Conservation (phyloP, 2,797 vertebrate species). For the Danio albolineatus region DNA sequence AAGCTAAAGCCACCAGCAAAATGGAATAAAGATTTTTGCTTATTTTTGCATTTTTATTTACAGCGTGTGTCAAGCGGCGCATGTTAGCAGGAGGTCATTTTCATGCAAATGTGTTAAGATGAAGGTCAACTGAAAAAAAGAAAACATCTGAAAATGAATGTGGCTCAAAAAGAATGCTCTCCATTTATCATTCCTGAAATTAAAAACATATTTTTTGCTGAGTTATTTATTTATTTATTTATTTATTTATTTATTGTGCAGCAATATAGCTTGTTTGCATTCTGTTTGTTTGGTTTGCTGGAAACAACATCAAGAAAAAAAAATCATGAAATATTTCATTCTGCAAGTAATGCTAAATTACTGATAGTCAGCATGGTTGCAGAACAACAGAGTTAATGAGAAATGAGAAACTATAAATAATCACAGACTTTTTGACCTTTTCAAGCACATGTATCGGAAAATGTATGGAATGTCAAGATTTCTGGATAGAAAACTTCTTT, state of each 20-base stretch:
- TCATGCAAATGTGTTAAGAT: slow-evolving; percentile 68
- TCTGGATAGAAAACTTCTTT: neutral
- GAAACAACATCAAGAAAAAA: slow-evolving; percentile 26
- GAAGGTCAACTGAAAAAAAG: slow-evolving; percentile 62
- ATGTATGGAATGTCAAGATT: neutral
- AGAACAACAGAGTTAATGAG: neutral
- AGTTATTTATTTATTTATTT: no score
- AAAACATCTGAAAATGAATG: slow-evolving; percentile 27
- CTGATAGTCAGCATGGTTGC: neutral
- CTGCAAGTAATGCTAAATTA: slow-evolving; percentile 44
- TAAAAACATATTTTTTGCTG: slow-evolving; percentile 28
- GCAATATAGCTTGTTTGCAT: slow-evolving; percentile 1
- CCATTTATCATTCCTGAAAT: slow-evolving; percentile 48
- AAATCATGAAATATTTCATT: slow-evolving; percentile 39
- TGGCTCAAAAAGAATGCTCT: slow-evolving; percentile 30
- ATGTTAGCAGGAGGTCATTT: slow-evolving; percentile 63
- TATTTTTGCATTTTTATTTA: slow-evolving; percentile 71
- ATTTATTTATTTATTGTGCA: slow-evolving; percentile 14
- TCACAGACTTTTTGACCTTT: slow-evolving; percentile 6
- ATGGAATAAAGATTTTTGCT: slow-evolving; percentile 68
- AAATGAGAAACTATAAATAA: neutral
- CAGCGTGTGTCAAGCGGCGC: slow-evolving; percentile 66
- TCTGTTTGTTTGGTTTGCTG: slow-evolving; percentile 33
- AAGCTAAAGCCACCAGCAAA: slow-evolving; percentile 57
- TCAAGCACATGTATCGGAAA: neutral